These are phyloP conservation scores for Ylistrum balloti DNA, from an alignment of 1,140 invertebrate genomes.

Conservation along the genomic window DNA sequence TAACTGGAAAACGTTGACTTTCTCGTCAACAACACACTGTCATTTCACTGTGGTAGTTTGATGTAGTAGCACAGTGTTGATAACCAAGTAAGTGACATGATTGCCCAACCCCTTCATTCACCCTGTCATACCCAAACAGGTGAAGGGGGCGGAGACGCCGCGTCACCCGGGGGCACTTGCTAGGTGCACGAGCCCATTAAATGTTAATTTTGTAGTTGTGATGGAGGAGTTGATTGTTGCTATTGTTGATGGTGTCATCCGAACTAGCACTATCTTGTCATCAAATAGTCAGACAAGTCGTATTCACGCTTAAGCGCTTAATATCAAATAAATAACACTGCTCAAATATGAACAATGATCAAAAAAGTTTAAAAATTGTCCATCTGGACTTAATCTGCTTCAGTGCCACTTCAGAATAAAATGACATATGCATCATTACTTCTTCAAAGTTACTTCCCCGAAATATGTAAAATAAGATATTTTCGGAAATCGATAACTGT, in stretches of 20 bases:
- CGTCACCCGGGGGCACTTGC: background rate
- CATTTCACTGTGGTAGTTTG: background rate
- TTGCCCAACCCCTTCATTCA: background rate
- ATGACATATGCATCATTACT: background rate
- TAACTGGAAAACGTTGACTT: slow-evolving; percentile 38
- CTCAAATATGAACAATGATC: background rate
- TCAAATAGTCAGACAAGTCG: background rate
- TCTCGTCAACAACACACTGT: slow-evolving; percentile 23
- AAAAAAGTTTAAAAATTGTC: background rate
- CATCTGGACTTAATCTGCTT: background rate
- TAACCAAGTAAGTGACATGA: background rate
- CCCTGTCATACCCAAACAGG: slow-evolving; percentile 17
- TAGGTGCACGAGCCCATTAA: slow-evolving; percentile 8
- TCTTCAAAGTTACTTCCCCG: too few species aligned
- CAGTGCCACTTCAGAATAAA: background rate
- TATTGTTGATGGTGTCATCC: background rate
- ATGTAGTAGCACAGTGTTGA: background rate
- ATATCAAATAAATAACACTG: background rate
- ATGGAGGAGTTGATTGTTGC: background rate
- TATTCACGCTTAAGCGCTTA: background rate
- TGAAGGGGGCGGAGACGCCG: background rate
- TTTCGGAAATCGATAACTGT: background rate
- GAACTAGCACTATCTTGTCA: background rate
- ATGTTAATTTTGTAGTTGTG: slow-evolving; percentile 20
- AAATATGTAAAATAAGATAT: background rate